These are phyloP conservation scores for Antitype chi DNA, from an alignment of 2,888 invertebrate genomes.

Conservation along the genomic window DNA sequence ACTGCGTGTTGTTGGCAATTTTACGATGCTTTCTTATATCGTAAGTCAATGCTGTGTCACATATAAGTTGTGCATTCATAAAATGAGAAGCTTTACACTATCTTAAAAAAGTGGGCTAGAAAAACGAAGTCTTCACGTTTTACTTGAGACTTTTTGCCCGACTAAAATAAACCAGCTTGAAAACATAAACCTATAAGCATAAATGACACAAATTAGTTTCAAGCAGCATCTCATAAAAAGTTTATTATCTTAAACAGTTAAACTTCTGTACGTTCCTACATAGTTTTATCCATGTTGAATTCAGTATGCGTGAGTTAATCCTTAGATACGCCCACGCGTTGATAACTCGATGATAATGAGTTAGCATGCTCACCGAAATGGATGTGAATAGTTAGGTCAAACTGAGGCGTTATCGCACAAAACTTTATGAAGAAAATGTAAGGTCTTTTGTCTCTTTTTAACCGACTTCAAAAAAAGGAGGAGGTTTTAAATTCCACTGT, in stretches of 20 bases:
- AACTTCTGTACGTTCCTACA: slow-evolving; percentile 26
- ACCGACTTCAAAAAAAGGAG: too few relatives aligned
- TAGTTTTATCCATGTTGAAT: slow-evolving; percentile 13
- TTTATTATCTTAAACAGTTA: not conserved
- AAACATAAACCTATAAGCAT: not conserved
- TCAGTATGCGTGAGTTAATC: slow-evolving; percentile 44
- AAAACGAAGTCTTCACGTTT: not conserved
- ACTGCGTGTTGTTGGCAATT: not conserved
- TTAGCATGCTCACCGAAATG: slow-evolving; percentile 33
- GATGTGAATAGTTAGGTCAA: slow-evolving; percentile 21
- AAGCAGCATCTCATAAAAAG: not conserved
- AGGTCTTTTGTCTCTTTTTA: not conserved
- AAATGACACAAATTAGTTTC: not conserved
- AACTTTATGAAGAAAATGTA: slow-evolving; percentile 9
- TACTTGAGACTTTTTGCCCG: too few relatives aligned
- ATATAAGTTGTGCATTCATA: not conserved
- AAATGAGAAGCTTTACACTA: not conserved
- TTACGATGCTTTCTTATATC: not conserved
- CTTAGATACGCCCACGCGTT: slow-evolving; percentile 39
- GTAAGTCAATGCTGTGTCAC: not conserved
- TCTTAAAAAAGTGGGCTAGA: not conserved
- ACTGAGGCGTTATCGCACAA: not conserved
- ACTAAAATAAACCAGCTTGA: not conserved
- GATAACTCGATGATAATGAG: slow-evolving; percentile 53
- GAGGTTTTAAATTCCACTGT: too few relatives aligned